A percentile compares a stretch with the other conserved stretches of the same genome.
phyloP scores from a whole-genome alignment of 2,888 invertebrate species.

The Smittia aterrima region DNA sequence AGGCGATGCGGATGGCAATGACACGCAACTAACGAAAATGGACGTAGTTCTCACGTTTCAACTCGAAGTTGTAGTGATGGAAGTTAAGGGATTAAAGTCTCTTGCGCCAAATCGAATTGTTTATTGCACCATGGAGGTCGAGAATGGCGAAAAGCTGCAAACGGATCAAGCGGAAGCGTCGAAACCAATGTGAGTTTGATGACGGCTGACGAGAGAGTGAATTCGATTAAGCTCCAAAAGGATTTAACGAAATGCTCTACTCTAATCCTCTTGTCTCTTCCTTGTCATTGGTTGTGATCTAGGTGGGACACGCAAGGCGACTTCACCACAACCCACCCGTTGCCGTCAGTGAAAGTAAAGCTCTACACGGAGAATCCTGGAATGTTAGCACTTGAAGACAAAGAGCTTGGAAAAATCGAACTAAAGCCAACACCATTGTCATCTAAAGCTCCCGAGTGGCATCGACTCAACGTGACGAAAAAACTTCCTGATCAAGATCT shows the following conservation, averaged over 20 bases:
- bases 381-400: conserved; percentile 97
- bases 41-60: conserved; percentile 97
- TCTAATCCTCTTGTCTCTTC: background rate
- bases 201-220: background rate
- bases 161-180: conserved; percentile 99
- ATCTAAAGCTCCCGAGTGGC: conserved; percentile 95
- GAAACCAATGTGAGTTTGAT: conserved; percentile 82
- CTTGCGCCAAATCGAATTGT: conserved; percentile 96
- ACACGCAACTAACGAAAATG: conserved; percentile 94
- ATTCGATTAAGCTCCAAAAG: too few species aligned
- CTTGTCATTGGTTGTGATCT: background rate
- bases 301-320: conserved; percentile 99
- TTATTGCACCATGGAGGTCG: conserved; percentile 99
- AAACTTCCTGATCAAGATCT: conserved; percentile 94
- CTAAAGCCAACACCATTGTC: conserved; percentile 84
- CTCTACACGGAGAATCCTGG: conserved; percentile 96
- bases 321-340: conserved; percentile 95
- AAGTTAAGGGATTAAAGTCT: conserved; percentile 96
- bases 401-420: conserved; percentile 92
- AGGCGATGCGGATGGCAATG: conserved; percentile 91
- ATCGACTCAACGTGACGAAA: conserved; percentile 94
- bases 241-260: too few species aligned
- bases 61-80: conserved; percentile 98
- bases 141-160: conserved; percentile 97
- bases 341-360: conserved; percentile 97